Conservation (phyloP, 2,888 invertebrate species). For the Syrphus vitripennis region DNA sequence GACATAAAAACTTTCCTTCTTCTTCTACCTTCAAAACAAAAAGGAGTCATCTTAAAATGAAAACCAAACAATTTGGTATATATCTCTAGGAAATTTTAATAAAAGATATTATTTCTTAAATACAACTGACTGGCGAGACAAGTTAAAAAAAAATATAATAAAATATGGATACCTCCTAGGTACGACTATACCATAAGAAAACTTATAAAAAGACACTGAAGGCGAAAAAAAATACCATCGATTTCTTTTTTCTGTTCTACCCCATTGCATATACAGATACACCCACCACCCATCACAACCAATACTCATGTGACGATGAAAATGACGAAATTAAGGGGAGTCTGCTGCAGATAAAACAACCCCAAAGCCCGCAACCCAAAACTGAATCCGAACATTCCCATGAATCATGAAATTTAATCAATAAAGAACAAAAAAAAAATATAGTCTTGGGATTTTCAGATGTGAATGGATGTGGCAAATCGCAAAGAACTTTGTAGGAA, state of each 20-base stretch:
- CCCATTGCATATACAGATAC: background rate
- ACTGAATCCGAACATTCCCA: constrained; percentile 42
- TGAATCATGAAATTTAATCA: constrained; percentile 70
- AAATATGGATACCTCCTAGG: background rate
- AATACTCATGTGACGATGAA: constrained; percentile 5
- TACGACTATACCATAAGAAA: background rate
- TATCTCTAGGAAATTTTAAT: constrained; percentile 3
- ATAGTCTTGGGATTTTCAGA: constrained; percentile 62
- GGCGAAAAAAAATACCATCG: background rate
- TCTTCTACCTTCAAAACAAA: background rate
- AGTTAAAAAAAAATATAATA: background rate
- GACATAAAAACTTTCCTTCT: background rate
- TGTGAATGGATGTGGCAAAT: constrained; percentile 53
- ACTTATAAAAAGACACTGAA: constrained; percentile 14
- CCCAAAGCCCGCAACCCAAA: background rate
- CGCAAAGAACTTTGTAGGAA: constrained; percentile 49
- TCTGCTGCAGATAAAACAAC: constrained; percentile 15
- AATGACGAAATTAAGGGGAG: constrained; percentile 14
- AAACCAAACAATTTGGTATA: constrained; percentile 8
- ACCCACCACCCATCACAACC: background rate
- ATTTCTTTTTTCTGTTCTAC: background rate
- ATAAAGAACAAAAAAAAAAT: constrained; percentile 28
- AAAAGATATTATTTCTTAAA: constrained; percentile 19
- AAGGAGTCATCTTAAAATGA: constrained; percentile 4
- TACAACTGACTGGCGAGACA: constrained; percentile 22